phyloP scores from a whole-genome alignment of 2,797 vertebrate genomes.

The Neomorphus geoffroyi region DNA sequence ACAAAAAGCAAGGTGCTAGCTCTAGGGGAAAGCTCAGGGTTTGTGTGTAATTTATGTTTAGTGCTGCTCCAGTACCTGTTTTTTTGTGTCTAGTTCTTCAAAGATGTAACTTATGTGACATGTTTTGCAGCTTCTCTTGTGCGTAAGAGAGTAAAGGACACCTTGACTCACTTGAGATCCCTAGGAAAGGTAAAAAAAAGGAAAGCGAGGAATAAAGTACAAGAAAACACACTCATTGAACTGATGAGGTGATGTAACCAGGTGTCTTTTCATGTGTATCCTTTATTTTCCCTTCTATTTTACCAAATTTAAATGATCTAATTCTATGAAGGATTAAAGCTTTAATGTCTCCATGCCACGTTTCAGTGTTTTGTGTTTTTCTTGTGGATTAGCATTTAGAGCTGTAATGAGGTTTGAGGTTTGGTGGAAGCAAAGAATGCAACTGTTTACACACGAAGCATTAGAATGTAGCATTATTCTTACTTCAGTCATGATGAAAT shows the following conservation, averaged over 20 bases:
- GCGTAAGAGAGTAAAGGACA: not conserved
- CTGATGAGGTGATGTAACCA: not conserved
- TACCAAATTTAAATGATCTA: not conserved
- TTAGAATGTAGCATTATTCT: not conserved
- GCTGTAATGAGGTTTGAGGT: not conserved
- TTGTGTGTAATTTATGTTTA: constrained; percentile 53
- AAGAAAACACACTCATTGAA: not conserved
- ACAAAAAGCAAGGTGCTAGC: constrained; percentile 65
- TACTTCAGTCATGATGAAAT: not conserved
- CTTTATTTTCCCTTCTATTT: not conserved
- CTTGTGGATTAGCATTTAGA: constrained; percentile 4
- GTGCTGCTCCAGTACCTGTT: constrained; percentile 26
- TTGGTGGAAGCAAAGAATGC: not conserved
- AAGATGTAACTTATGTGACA: constrained; percentile 39
- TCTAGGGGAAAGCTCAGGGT: constrained; percentile 35
- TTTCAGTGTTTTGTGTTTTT: not conserved
- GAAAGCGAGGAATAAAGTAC: not conserved
- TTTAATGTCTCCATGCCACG: not conserved
- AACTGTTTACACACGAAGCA: not conserved
- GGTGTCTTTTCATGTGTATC: not conserved
- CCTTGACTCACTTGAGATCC: constrained; percentile 41
- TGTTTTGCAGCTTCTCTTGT: constrained; percentile 18
- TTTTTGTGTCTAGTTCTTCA: constrained; percentile 53
- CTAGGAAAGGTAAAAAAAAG: not conserved
- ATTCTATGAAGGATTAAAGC: constrained; percentile 13